Conservation (phyloP, 2,797 vertebrate genomes). For the Paguma larvata region DNA sequence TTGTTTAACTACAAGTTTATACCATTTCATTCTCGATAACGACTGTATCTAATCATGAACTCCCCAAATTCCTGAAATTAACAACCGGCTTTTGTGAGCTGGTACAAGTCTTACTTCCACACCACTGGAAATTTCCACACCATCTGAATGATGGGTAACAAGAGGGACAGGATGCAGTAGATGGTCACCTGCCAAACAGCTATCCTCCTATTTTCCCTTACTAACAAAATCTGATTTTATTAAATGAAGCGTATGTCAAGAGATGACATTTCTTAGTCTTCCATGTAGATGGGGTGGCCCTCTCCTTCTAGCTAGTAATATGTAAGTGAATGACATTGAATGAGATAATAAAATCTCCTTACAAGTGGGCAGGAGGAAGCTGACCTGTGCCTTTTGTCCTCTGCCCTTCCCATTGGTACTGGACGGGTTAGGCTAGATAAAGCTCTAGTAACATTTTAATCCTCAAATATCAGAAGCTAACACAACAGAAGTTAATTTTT, state of each 20-base stretch:
- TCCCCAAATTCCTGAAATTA: conserved; percentile 25
- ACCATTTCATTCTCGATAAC: not conserved
- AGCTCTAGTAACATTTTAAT: conserved; percentile 1
- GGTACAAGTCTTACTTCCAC: not conserved
- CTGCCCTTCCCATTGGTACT: not conserved
- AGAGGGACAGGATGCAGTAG: not conserved
- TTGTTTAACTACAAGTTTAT: not conserved
- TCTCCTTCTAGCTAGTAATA: not conserved
- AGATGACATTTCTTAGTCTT: conserved; percentile 7
- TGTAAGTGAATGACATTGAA: not conserved
- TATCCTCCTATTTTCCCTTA: not conserved
- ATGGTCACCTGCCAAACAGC: not conserved
- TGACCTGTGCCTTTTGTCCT: not conserved
- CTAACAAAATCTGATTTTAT: conserved; percentile 33
- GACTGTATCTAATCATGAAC: not conserved
- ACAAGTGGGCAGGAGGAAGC: not conserved
- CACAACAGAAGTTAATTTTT: not conserved
- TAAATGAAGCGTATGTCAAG: not conserved
- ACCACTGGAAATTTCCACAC: not conserved
- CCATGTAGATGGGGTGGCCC: not conserved
- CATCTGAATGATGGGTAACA: not conserved
- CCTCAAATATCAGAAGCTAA: not conserved
- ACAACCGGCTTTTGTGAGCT: not conserved
- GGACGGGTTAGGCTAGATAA: not conserved
- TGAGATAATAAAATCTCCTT: conserved; percentile 7